Percentiles rank a stretch among this genome's conserved stretches.
phyloP scores from a whole-genome alignment of 2,888 invertebrate genomes.

The Amphipoea oculea region DNA sequence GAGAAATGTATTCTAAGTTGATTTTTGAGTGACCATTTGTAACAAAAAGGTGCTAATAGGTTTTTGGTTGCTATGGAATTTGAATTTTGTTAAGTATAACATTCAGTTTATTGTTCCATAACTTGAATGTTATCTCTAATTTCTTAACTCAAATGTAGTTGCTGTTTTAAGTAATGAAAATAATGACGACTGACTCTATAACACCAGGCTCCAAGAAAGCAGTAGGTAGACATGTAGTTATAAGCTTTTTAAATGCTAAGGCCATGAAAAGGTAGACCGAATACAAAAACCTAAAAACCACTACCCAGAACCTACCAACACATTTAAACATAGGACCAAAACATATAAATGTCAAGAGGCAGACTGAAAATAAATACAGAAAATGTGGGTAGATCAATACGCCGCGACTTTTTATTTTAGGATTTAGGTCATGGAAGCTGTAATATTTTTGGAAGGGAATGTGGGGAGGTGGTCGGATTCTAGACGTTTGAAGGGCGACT shows the following conservation, averaged over 20 bases:
- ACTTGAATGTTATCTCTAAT: background rate
- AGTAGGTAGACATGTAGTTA: background rate
- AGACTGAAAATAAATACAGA: conserved; percentile 31
- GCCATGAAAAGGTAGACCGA: background rate
- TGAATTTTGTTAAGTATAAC: background rate
- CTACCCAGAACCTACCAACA: background rate
- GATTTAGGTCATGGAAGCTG: conserved; percentile 79
- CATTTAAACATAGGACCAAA: background rate
- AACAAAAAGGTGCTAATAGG: background rate
- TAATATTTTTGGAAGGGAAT: conserved; percentile 73
- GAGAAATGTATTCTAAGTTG: background rate
- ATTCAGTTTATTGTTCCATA: too few species aligned
- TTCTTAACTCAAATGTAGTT: background rate
- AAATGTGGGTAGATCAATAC: conserved; percentile 75
- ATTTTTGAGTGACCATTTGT: background rate
- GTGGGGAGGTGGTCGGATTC: conserved; percentile 43
- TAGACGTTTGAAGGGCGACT: background rate
- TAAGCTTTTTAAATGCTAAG: background rate
- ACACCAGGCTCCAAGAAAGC: background rate
- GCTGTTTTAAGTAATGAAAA: background rate
- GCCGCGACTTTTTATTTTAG: conserved; percentile 65
- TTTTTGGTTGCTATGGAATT: background rate
- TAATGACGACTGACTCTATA: background rate
- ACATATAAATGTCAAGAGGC: conserved; percentile 20
- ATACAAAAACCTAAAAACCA: background rate